Base-by-base conservation (phyloP, 2,113 vertebrate genomes). In the Albula goreensis region DNA sequence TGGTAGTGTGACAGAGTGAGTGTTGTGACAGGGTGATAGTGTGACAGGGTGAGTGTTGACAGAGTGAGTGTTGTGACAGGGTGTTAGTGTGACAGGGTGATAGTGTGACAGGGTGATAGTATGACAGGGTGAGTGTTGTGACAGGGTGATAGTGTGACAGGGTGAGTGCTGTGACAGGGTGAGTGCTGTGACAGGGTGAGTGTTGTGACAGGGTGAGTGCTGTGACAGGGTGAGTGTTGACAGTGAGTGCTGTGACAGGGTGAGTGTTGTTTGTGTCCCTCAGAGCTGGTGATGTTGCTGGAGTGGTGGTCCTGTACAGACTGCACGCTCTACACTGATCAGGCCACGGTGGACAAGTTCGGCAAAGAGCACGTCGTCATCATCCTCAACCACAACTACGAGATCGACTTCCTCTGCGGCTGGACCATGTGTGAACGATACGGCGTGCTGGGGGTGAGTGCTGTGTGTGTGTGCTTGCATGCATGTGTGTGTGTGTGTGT, bases 301-400 rank as follows among this genome's bases (percentile, higher is more conserved):
- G 98, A 99, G 92, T 99, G 98, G 97, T 99, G 98, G 98, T 99
- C 98, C 0, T 96, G 97, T 91, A 99, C 98, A 8, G 97, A 98
- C 5, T 99, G 98, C 92, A 98, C 96, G 0, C 94, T 99, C 31
- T 99, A 99, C 95, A 96, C 96, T 0, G 97, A 99, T 85, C 96
- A 96, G 92, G 95, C 96, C 89, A 97, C 97, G 0, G 91, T 98
- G 92, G 94, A 95, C 81, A 95, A 89, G 85, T 96, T 99, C 11
- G 98, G 98, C 83, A 99, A 97, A 89, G 98, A 99, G 56, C 98
- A 99, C 0, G 98, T 94, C 90, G 96, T 99, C 92, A 93, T 99
- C 93, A 99, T 99, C 94, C 97, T 99, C 89, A 99, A 99, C 90
- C 98, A 99, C 94, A 99, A 99, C 94, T 99, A 94, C 22, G 98